A percentile compares a stretch with the other conserved stretches of the same genome.
Evolutionary conservation across 1,140 invertebrate genomes (phyloP).

Genomic region (Monochamus saltuarius): DNA sequence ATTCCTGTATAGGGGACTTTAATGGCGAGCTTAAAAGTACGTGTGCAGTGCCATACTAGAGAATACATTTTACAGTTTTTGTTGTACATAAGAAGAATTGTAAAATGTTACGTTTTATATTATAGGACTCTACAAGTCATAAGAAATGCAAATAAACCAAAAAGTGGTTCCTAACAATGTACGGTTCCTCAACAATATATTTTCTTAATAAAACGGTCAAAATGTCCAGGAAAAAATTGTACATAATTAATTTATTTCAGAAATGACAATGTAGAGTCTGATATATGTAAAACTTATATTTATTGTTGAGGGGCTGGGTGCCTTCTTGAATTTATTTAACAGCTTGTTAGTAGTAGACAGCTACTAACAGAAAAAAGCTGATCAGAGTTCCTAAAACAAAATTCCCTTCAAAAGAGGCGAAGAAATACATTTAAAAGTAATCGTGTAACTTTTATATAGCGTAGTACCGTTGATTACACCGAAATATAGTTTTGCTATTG

Average conservation of each 20-base stretch:
- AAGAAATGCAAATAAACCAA: conserved; percentile 49
- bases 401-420: conserved; percentile 42
- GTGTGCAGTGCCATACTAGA: conserved; percentile 43
- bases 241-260: neutral
- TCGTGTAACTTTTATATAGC: conserved; percentile 49
- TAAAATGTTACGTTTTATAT: conserved; percentile 19
- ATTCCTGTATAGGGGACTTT: conserved; percentile 20
- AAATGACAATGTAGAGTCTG: conserved; percentile 21
- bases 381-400: conserved; percentile 50
- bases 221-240: neutral
- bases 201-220: conserved; percentile 17
- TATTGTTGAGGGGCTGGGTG: conserved; percentile 53
- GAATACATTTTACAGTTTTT: conserved; percentile 27
- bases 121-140: conserved; percentile 40
- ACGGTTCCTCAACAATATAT: conserved; percentile 51
- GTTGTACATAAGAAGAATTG: neutral
- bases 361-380: conserved; percentile 32
- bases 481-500: conserved; percentile 48
- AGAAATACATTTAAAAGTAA: conserved; percentile 39
- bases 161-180: conserved; percentile 50
- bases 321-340: conserved; percentile 36
- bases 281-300: conserved; percentile 24
- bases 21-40: conserved; percentile 41
- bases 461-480: conserved; percentile 43
- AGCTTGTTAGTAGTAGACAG: conserved; percentile 1